Evolutionary conservation across 2,888 invertebrate species (phyloP).

Genomic region (Apocheima hispidaria): DNA sequence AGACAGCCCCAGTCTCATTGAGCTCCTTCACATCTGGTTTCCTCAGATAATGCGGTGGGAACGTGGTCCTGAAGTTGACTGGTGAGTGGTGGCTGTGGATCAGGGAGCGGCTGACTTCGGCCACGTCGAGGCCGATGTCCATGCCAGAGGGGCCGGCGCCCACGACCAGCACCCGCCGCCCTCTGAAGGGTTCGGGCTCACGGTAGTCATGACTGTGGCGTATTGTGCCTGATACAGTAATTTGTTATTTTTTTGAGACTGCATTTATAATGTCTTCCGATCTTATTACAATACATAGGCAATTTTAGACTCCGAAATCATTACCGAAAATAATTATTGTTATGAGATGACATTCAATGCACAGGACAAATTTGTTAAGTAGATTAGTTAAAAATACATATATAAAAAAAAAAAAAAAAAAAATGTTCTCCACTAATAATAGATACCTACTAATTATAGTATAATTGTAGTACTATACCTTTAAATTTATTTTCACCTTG

Average conservation of each 20-base stretch:
- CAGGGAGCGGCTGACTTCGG: conserved; percentile 71
- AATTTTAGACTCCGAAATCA: too few species aligned
- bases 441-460: not conserved
- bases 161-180: conserved; percentile 87
- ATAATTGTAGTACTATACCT: conserved; percentile 56
- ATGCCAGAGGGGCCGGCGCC: conserved; percentile 91
- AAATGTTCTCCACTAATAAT: too few species aligned
- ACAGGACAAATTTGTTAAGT: too few species aligned
- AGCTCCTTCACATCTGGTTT: conserved; percentile 84
- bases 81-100: conserved; percentile 83
- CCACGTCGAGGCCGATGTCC: conserved; percentile 89
- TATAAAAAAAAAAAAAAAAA: too few species aligned
- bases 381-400: too few species aligned
- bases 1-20: conserved; percentile 80
- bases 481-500: conserved; percentile 69
- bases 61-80: conserved; percentile 66
- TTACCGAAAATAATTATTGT: too few species aligned
- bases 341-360: too few species aligned
- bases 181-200: conserved; percentile 84
- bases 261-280: too few species aligned
- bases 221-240: conserved; percentile 80
- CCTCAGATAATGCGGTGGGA: conserved; percentile 79
- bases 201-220: conserved; percentile 92
- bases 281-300: too few species aligned
- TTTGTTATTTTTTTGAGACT: not conserved